phyloP scores from a whole-genome alignment of 2,888 invertebrate species.

The Torymus aiolomorphi region DNA sequence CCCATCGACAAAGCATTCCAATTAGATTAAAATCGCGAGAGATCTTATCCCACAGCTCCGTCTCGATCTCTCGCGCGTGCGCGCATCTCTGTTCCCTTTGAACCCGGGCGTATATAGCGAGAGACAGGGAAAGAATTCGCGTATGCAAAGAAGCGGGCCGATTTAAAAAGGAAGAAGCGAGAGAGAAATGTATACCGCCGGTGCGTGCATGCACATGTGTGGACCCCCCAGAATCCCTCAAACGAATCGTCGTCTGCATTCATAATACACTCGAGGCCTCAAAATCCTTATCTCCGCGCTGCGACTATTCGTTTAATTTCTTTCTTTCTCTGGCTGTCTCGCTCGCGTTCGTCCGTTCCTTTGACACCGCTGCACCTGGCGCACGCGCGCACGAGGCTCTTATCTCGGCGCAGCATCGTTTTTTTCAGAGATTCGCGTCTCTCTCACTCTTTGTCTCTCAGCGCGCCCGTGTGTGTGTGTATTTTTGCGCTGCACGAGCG shows the following conservation, averaged over 20 bases:
- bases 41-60: no score
- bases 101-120: no score
- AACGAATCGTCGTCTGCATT: constrained; percentile 1
- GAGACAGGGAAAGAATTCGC: background rate
- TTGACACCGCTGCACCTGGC: constrained; percentile 47
- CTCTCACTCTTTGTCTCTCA: constrained; percentile 21
- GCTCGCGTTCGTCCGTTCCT: constrained; percentile 14
- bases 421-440: background rate
- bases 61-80: no score
- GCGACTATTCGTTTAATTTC: constrained; percentile 43
- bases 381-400: constrained; percentile 5
- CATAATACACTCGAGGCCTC: constrained; percentile 22
- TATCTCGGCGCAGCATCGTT: constrained; percentile 33
- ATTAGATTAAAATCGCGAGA: no score
- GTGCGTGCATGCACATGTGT: no score
- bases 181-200: no score
- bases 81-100: no score
- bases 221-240: constrained; percentile 50
- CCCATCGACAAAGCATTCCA: no score
- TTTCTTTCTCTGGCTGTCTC: background rate
- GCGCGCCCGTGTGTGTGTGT: no score
- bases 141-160: background rate
- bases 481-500: no score
- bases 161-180: constrained; percentile 13
- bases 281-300: constrained; percentile 36